phyloP scores from a whole-genome alignment of 2,797 vertebrate species.

The Eutrigla gurnardus region DNA sequence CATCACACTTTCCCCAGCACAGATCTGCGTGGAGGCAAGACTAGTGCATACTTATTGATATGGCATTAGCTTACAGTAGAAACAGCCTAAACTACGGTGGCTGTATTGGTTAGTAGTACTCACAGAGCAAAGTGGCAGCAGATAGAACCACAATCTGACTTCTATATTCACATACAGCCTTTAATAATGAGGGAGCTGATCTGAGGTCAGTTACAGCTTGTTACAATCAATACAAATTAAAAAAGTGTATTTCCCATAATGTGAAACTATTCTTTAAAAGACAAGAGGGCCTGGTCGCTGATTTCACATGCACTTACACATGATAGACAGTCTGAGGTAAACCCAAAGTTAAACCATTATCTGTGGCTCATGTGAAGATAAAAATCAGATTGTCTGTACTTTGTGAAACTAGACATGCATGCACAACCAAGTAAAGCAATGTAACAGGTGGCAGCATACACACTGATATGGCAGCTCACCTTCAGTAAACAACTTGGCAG shows the following conservation, averaged over 20 bases:
- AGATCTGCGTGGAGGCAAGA: constrained; percentile 41
- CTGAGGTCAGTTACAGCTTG: neutral
- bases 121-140: constrained; percentile 25
- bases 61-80: constrained; percentile 43
- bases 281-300: constrained; percentile 2
- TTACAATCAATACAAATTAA: neutral
- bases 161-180: constrained; percentile 10
- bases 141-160: constrained; percentile 22
- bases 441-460: constrained; percentile 84
- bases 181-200: neutral
- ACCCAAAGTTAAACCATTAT: neutral
- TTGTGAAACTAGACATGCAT: constrained; percentile 21
- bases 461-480: constrained; percentile 84
- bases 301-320: neutral
- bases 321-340: neutral
- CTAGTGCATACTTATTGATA: constrained; percentile 61
- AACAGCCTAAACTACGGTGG: constrained; percentile 46
- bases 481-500: constrained; percentile 62
- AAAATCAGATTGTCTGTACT: constrained; percentile 28
- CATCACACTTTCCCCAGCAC: constrained; percentile 16
- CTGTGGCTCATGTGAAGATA: constrained; percentile 4
- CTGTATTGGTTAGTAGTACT: constrained; percentile 30
- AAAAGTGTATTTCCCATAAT: constrained; percentile 1
- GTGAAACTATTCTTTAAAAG: neutral
- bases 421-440: constrained; percentile 58